Percentiles rank a stretch among this genome's conserved stretches.
Evolutionary conservation across 2,888 invertebrate genomes (phyloP).

Genomic region (Metacarcinus magister): DNA sequence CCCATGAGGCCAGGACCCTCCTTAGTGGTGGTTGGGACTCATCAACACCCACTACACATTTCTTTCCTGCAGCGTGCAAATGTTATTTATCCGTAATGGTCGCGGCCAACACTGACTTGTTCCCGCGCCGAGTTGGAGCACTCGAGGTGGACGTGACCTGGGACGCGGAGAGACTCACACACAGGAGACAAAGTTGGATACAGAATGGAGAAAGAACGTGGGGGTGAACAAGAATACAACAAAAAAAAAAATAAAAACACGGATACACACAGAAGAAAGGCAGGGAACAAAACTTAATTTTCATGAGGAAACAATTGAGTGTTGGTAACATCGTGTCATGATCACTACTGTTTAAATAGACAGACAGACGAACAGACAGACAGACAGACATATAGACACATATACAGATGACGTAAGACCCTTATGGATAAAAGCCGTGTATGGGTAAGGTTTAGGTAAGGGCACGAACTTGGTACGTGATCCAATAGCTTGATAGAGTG

Average conservation of each 20-base stretch:
- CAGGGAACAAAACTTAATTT: constrained; percentile 10
- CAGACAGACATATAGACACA: background rate
- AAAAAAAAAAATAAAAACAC: background rate
- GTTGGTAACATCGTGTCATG: background rate
- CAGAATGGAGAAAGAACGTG: constrained; percentile 13
- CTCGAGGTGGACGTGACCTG: constrained; percentile 47
- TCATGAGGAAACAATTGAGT: constrained; percentile 1
- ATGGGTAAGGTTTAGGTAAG: background rate
- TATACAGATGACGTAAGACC: background rate
- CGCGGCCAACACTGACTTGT: constrained; percentile 45
- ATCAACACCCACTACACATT: constrained; percentile 19
- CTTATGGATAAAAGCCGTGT: background rate
- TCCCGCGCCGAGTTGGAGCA: constrained; percentile 41
- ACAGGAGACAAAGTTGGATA: constrained; percentile 17
- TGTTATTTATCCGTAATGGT: constrained; percentile 55
- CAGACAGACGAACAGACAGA: background rate
- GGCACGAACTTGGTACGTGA: background rate
- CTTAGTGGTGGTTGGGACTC: background rate
- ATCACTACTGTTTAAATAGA: background rate
- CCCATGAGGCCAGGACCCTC: background rate
- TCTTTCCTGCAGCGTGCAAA: constrained; percentile 40
- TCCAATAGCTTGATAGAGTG: background rate
- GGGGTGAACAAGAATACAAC: background rate
- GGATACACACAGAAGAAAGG: background rate
- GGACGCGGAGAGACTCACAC: background rate